A percentile compares a stretch with the other conserved stretches of the same genome.
These are phyloP conservation scores for Tenrec ecaudatus DNA, from an alignment of 2,113 vertebrate species.

Conservation along the genomic window DNA sequence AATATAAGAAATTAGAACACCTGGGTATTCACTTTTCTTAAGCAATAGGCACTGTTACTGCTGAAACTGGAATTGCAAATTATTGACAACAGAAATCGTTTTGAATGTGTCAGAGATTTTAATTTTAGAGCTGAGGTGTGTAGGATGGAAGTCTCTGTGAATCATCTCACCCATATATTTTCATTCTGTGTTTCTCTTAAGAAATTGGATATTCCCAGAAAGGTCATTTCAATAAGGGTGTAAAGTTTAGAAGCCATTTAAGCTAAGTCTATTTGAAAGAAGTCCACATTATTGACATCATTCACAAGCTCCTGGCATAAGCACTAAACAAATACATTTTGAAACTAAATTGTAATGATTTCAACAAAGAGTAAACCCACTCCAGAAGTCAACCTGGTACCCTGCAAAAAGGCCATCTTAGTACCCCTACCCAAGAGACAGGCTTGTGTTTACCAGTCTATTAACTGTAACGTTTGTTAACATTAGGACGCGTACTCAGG, in stretches of 20 bases:
- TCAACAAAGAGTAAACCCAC: constrained; percentile 1
- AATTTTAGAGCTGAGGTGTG: neutral
- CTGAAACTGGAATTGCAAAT: constrained; percentile 77
- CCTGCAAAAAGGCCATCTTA: neutral
- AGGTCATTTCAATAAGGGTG: neutral
- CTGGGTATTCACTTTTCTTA: constrained; percentile 82
- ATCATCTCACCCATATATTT: neutral
- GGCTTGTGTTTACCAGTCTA: neutral
- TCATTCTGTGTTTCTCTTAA: constrained; percentile 20
- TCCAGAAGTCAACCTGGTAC: neutral
- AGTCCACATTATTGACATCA: neutral
- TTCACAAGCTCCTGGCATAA: neutral
- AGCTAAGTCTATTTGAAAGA: constrained; percentile 11
- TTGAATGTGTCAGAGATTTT: constrained; percentile 70
- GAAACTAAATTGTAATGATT: constrained; percentile 45
- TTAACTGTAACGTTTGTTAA: constrained; percentile 11
- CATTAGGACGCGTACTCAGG: neutral
- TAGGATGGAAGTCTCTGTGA: neutral
- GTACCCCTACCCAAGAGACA: neutral
- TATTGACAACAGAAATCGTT: constrained; percentile 77
- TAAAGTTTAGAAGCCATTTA: neutral
- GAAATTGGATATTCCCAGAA: neutral
- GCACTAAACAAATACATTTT: neutral
- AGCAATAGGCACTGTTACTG: constrained; percentile 64
- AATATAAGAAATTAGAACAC: constrained; percentile 84